Evolutionary conservation across 1,140 invertebrate genomes (phyloP).

Genomic region (Tetramorium alpestre): DNA sequence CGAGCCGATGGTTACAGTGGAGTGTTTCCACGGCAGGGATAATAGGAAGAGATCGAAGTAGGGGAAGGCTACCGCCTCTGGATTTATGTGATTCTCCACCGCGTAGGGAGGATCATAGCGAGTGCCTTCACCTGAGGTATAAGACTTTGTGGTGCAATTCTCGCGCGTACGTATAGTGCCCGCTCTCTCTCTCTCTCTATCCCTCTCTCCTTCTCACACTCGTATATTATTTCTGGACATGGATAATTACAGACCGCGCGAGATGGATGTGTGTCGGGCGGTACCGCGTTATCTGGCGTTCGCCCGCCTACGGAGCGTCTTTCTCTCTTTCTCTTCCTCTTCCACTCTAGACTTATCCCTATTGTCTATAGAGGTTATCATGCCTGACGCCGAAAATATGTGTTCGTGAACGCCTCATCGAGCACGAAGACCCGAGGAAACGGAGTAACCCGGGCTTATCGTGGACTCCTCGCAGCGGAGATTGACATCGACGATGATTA

Average conservation of each 20-base stretch:
- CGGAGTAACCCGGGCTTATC: slow-evolving; percentile 19
- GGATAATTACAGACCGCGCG: slow-evolving; percentile 80
- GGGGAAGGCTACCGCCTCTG: slow-evolving; percentile 64
- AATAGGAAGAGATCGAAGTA: slow-evolving; percentile 49
- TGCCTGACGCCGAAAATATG: slow-evolving; percentile 51
- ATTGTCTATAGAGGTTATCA: slow-evolving; percentile 71
- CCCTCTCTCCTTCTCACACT: slow-evolving; percentile 22
- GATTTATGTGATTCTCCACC: slow-evolving; percentile 71
- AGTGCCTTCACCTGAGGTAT: slow-evolving; percentile 27
- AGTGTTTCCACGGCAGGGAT: slow-evolving; percentile 48
- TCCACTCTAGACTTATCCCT: slow-evolving; percentile 70
- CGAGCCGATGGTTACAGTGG: neutral
- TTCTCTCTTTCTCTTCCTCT: slow-evolving; percentile 28
- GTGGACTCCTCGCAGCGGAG: neutral
- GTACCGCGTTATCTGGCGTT: slow-evolving; percentile 75
- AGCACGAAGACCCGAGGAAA: slow-evolving; percentile 18
- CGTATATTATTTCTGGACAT: slow-evolving; percentile 67
- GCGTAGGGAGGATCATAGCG: slow-evolving; percentile 60
- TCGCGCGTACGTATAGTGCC: slow-evolving; percentile 33
- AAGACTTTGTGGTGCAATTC: slow-evolving; percentile 40
- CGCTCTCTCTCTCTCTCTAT: slow-evolving; percentile 15
- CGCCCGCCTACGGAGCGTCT: slow-evolving; percentile 74
- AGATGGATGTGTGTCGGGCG: slow-evolving; percentile 81
- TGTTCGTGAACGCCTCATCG: slow-evolving; percentile 43
- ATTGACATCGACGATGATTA: neutral